Conservation (phyloP, 2,113 vertebrate genomes). For the Petaurus breviceps region DNA sequence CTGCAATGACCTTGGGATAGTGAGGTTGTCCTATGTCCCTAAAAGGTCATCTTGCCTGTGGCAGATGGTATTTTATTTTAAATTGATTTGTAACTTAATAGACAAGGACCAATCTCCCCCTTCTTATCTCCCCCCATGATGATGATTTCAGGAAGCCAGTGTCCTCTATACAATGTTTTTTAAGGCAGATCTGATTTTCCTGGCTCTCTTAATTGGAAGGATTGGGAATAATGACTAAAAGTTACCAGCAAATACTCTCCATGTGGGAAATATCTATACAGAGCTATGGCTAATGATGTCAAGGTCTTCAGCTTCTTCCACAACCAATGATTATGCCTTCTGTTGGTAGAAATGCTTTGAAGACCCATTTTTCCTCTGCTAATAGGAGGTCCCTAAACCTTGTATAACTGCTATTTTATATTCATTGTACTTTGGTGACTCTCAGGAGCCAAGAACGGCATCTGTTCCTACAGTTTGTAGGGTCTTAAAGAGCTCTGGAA, state of each 20-base stretch:
- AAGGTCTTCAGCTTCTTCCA: slow-evolving; percentile 48
- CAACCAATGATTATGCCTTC: slow-evolving; percentile 47
- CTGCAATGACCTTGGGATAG: slow-evolving; percentile 31
- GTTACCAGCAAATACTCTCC: slow-evolving; percentile 53
- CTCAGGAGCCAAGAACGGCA: slow-evolving; percentile 58
- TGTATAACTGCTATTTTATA: slow-evolving; percentile 65
- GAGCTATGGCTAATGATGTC: slow-evolving; percentile 45
- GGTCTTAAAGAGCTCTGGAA: slow-evolving; percentile 47
- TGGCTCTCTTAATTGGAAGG: slow-evolving; percentile 64
- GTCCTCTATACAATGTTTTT: slow-evolving; percentile 49
- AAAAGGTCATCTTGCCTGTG: slow-evolving; percentile 22
- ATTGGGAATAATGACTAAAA: slow-evolving; percentile 48
- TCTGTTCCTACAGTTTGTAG: slow-evolving; percentile 60
- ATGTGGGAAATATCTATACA: slow-evolving; percentile 31
- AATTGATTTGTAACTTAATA: slow-evolving; percentile 25
- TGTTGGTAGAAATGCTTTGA: slow-evolving; percentile 44
- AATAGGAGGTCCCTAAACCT: slow-evolving; percentile 42
- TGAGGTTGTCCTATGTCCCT: slow-evolving; percentile 28
- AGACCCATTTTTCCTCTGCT: slow-evolving; percentile 46
- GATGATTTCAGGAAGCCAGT: slow-evolving; percentile 7
- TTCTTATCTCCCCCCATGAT: neutral
- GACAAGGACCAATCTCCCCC: neutral
- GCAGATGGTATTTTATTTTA: slow-evolving; percentile 68
- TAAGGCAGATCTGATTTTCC: slow-evolving; percentile 56
- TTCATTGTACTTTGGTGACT: slow-evolving; percentile 69